Conservation (phyloP, 2,113 vertebrate genomes). For the Machaerirhynchus nigripectus region DNA sequence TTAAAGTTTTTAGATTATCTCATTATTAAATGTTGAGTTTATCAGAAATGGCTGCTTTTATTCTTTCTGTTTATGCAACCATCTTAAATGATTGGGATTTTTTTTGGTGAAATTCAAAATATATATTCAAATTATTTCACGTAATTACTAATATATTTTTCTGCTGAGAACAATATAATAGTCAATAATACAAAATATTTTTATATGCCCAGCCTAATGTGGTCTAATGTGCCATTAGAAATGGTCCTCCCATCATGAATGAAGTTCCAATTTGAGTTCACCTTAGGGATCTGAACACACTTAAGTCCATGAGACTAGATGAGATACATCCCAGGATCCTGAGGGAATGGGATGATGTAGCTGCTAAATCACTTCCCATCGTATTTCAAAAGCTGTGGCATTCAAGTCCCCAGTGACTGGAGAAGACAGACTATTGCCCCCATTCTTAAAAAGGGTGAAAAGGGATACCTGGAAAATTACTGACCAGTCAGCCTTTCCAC, state of each 20-base stretch:
- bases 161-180: neutral
- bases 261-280: neutral
- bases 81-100: fast-evolving
- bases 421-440: neutral
- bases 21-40: neutral
- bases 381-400: neutral
- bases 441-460: neutral
- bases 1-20: neutral
- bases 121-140: neutral
- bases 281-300: neutral
- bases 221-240: neutral
- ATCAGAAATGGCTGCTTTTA: neutral
- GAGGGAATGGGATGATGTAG: neutral
- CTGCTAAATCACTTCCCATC: neutral
- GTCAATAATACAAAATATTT: neutral
- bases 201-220: neutral
- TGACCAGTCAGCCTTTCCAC: neutral
- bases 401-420: neutral
- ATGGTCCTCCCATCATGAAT: neutral
- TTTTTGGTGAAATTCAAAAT: neutral
- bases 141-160: neutral
- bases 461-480: neutral
- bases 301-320: neutral
- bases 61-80: neutral
- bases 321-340: neutral